phyloP scores from a whole-genome alignment of 2,113 vertebrate genomes.

The Prinia subflava region DNA sequence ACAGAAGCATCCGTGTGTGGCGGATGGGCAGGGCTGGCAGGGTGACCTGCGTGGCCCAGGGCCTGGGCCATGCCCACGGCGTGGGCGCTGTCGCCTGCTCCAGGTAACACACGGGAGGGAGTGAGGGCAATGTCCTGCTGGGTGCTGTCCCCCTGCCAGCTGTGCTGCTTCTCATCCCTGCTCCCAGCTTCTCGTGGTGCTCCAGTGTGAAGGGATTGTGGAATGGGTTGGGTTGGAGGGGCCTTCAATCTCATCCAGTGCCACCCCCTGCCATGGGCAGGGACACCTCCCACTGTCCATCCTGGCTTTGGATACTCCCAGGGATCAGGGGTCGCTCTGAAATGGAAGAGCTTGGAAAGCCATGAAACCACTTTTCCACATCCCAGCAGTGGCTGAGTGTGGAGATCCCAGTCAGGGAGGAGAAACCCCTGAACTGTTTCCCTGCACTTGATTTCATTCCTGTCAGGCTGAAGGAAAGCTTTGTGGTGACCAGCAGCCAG shows the following conservation, averaged over 20 bases:
- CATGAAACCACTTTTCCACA: no score
- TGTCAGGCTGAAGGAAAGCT: constrained; percentile 84
- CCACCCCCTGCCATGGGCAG: not conserved
- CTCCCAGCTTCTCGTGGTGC: not conserved
- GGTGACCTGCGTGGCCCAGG: constrained; percentile 85
- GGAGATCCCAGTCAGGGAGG: not conserved
- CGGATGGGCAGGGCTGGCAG: constrained; percentile 76
- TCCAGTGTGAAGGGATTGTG: not conserved
- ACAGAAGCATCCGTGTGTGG: constrained; percentile 88
- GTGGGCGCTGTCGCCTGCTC: constrained; percentile 89
- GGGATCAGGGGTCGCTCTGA: not conserved
- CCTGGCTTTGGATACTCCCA: not conserved
- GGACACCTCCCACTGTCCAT: not conserved
- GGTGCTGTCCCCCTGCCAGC: not conserved
- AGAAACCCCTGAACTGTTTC: not conserved
- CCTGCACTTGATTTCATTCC: not conserved
- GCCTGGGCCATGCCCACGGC: constrained; percentile 82
- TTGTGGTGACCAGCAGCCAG: constrained; percentile 91
- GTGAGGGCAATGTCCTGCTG: not conserved
- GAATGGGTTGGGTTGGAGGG: not conserved
- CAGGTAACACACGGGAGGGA: constrained; percentile 68
- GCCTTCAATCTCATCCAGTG: not conserved
- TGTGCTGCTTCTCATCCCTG: not conserved
- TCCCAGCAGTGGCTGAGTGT: not conserved
- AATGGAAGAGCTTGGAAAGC: not conserved